Conservation (phyloP, 2,888 invertebrate genomes). For the Selenia dentaria region DNA sequence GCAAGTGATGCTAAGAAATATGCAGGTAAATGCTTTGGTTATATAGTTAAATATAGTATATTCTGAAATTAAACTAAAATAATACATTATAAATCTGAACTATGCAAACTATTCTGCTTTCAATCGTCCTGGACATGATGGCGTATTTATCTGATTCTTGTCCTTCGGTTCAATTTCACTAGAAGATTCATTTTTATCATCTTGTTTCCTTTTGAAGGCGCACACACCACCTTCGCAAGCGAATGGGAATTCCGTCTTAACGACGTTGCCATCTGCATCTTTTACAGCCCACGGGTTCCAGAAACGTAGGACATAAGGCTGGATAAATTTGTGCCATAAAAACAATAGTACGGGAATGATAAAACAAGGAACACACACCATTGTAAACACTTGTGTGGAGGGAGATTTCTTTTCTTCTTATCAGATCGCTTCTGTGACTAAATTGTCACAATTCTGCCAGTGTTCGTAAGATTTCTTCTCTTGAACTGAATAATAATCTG, state of each 20-base stretch:
- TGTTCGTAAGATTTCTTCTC: too few species aligned
- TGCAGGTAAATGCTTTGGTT: too few species aligned
- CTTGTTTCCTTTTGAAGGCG: slow-evolving; percentile 53
- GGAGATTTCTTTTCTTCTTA: too few species aligned
- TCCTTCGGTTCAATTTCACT: slow-evolving; percentile 34
- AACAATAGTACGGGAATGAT: slow-evolving; percentile 92
- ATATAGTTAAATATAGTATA: neutral
- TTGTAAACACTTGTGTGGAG: too few species aligned
- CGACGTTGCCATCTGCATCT: slow-evolving; percentile 84
- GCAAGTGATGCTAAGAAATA: too few species aligned
- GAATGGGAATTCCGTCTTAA: slow-evolving; percentile 85
- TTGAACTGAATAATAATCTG: too few species aligned
- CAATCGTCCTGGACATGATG: slow-evolving; percentile 18
- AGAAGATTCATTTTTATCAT: slow-evolving; percentile 37
- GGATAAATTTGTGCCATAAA: slow-evolving; percentile 93
- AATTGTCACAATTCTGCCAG: too few species aligned
- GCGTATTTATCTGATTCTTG: slow-evolving; percentile 9
- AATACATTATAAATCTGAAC: too few species aligned
- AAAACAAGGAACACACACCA: slow-evolving; percentile 95
- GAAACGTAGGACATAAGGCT: slow-evolving; percentile 91
- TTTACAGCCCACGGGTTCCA: slow-evolving; percentile 93
- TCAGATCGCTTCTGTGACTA: too few species aligned
- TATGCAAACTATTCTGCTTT: slow-evolving; percentile 21
- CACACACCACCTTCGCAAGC: slow-evolving; percentile 85
- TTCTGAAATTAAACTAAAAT: neutral